These are phyloP conservation scores for Lepidotrigona ventralis DNA, from an alignment of 1,140 invertebrate species.

Conservation along the genomic window DNA sequence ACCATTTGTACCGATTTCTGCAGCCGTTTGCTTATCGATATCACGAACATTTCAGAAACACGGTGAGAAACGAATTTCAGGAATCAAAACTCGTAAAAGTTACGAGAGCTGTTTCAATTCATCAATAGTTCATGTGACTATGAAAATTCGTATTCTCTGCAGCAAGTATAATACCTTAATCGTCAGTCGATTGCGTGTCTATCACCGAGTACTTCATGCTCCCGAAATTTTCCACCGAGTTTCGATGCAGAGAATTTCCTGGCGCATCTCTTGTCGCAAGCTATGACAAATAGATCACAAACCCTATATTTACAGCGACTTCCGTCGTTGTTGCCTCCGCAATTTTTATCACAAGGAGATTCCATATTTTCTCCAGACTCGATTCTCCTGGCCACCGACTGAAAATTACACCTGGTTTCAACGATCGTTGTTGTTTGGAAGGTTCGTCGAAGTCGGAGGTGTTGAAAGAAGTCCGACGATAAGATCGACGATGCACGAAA, in stretches of 20 bases:
- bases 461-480: constrained; percentile 8
- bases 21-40: neutral
- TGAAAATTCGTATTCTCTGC: no score
- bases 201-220: no score
- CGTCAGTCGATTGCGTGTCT: no score
- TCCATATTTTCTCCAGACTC: no score
- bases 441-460: neutral
- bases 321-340: neutral
- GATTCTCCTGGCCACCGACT: neutral
- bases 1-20: constrained; percentile 17
- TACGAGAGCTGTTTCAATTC: no score
- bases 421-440: constrained; percentile 6
- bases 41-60: no score
- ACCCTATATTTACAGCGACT: neutral
- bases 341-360: neutral
- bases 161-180: no score
- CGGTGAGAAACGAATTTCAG: no score
- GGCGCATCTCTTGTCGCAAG: neutral
- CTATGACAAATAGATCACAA: neutral
- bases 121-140: no score
- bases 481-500: constrained; percentile 29
- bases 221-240: no score
- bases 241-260: no score
- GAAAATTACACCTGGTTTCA: constrained; percentile 32
- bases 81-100: no score